phyloP scores from a whole-genome alignment of 2,113 vertebrate species.

The Mirza zaza region DNA sequence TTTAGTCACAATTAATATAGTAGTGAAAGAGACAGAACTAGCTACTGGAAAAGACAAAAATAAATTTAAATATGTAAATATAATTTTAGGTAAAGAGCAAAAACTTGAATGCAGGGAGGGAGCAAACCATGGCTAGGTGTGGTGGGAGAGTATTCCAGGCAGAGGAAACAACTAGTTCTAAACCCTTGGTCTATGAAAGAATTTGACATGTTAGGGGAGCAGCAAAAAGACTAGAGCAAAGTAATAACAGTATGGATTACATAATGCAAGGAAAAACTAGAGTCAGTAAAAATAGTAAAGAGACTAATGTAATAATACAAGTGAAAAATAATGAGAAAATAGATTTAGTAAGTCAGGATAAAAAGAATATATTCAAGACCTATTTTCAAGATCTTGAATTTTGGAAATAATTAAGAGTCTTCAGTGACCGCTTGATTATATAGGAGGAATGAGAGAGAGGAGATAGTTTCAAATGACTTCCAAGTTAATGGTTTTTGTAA shows the following conservation, averaged over 20 bases:
- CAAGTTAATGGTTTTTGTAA: neutral
- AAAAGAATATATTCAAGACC: neutral
- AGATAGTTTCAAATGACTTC: neutral
- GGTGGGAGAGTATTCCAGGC: neutral
- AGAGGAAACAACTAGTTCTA: neutral
- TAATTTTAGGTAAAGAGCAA: neutral
- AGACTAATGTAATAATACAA: neutral
- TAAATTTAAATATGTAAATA: neutral
- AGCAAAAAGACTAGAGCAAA: neutral
- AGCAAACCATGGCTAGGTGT: neutral
- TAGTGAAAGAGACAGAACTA: neutral
- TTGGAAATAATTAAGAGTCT: neutral
- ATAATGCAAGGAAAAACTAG: neutral
- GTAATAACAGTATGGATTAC: neutral
- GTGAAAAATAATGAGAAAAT: neutral
- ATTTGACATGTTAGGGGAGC: neutral
- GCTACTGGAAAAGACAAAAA: neutral
- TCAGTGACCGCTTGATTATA: neutral
- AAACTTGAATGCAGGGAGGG: neutral
- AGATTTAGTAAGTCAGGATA: neutral
- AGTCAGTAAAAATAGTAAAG: neutral
- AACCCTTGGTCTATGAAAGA: neutral
- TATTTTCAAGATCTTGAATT: neutral
- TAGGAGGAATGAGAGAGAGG: neutral
- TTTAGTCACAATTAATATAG: neutral